Conservation (phyloP, 1,140 invertebrate genomes). For the Platorchestia sp. region DNA sequence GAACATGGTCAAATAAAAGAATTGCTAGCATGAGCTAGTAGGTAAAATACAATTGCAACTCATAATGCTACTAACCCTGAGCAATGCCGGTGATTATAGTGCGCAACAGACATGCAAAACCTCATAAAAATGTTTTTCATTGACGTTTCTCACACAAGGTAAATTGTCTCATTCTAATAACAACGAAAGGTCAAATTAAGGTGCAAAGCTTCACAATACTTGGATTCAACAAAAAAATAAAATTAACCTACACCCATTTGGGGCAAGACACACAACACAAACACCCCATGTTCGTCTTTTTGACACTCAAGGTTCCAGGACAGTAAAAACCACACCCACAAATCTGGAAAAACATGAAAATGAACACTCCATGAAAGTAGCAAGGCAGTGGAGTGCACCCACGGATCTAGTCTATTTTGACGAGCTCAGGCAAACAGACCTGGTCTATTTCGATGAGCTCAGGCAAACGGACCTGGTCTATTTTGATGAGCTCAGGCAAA, state of each 20-base stretch:
- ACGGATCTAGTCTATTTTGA: too few species aligned
- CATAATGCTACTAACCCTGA: background rate
- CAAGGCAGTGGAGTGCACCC: background rate
- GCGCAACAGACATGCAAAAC: background rate
- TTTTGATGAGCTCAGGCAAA: too few species aligned
- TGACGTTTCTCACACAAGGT: background rate
- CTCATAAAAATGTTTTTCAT: background rate
- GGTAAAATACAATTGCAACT: background rate
- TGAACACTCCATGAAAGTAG: background rate
- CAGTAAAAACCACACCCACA: background rate
- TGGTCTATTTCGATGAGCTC: too few species aligned
- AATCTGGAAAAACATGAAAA: background rate
- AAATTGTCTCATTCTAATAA: background rate
- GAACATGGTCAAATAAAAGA: too few species aligned
- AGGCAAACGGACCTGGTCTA: too few species aligned
- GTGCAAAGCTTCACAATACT: too few species aligned
- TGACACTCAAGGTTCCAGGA: background rate
- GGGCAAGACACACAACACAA: background rate
- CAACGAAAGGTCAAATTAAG: background rate
- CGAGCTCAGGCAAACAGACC: too few species aligned
- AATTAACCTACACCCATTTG: background rate
- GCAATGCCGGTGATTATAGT: background rate
- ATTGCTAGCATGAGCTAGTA: too few species aligned
- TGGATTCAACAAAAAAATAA: background rate
- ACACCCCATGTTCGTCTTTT: background rate